phyloP scores from a whole-genome alignment of 1,140 invertebrate genomes.

The Alviniconcha marisindica region DNA sequence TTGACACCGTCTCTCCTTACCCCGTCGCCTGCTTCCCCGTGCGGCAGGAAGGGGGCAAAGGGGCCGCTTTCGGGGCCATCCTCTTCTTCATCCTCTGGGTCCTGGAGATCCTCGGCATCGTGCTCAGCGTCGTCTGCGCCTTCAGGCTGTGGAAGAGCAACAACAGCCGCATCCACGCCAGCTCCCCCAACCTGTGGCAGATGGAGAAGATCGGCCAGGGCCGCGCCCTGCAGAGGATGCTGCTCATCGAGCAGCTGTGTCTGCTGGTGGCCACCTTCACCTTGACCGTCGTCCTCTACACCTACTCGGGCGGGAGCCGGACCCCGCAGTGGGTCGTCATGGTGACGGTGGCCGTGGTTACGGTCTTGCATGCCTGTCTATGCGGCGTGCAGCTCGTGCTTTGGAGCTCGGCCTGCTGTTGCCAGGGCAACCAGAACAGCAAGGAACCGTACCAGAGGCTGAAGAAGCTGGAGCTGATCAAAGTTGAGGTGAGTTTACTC shows the following conservation, averaged over 20 bases:
- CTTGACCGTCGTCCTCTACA: slow-evolving; percentile 52
- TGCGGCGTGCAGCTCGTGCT: slow-evolving; percentile 46
- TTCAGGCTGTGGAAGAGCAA: slow-evolving; percentile 57
- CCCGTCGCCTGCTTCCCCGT: slow-evolving; percentile 58
- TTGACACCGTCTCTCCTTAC: slow-evolving; percentile 36
- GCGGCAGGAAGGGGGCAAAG: slow-evolving; percentile 49
- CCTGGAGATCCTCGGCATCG: slow-evolving; percentile 38
- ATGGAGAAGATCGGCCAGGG: slow-evolving; percentile 56
- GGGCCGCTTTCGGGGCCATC: slow-evolving; percentile 53
- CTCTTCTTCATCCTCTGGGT: slow-evolving; percentile 57
- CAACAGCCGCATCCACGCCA: slow-evolving; percentile 60
- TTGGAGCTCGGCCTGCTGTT: slow-evolving; percentile 57
- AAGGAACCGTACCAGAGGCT: slow-evolving; percentile 62
- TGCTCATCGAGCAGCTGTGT: slow-evolving; percentile 48
- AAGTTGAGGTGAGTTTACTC: slow-evolving; percentile 55
- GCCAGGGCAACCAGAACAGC: slow-evolving; percentile 44
- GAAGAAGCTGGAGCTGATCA: slow-evolving; percentile 61
- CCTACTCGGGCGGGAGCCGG: slow-evolving; percentile 25
- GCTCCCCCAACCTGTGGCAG: slow-evolving; percentile 64
- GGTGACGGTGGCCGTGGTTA: slow-evolving; percentile 43
- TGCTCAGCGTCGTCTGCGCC: slow-evolving; percentile 50
- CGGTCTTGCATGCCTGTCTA: slow-evolving; percentile 46
- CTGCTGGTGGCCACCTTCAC: slow-evolving; percentile 47
- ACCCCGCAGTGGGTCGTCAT: slow-evolving; percentile 49
- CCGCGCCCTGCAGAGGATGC: slow-evolving; percentile 48